Evolutionary conservation across 2,113 vertebrate genomes (phyloP), one percentile per base, ranked within the genome.

Genomic region (Castor canadensis): DNA sequence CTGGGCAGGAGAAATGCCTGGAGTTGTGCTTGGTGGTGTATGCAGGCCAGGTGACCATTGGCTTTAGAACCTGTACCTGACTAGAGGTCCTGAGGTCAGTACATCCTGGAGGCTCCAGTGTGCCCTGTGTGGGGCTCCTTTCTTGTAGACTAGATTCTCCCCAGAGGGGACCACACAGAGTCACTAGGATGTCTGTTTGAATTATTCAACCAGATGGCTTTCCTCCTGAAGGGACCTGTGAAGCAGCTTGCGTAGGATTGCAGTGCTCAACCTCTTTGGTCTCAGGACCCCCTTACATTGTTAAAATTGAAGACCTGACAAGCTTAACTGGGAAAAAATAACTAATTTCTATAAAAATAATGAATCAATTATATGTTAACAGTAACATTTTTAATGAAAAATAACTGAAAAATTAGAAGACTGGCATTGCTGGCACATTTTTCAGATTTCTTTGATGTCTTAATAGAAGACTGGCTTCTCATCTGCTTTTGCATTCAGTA

Each of bases 311-410:
- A 40, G 64, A 54, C 66, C n/a, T 22, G 89, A 38, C 16, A 83
- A 26, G 66, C 82, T 69, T 66, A 94, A 79, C 40, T 56, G 80
- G 93, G 76, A 71, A 67, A 32, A 49, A 73, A 60, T n/a, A 24
- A 71, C 30, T 64, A 49, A 60, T 81, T 91, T 13, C 64, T 76
- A 89, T 73, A 73, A 35, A 73, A 87, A 71, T 71, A 35, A 69
- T 12, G n/a, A 26, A 73, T 75, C 54, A 81, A 1, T 86, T 67
- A 69, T n/a, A 80, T 60, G 35, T 43, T 54, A 75, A 30, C 35
- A 58, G 54, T 71, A 71, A 15, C 35, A 71, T 76, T 93, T 85
- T 87, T 87, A 79, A 49, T 89, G 77, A 88, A 91, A 93, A 24
- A 30, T 84, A 69, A 45, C 64, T 26, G 47, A 52, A 79, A 62